Percentiles rank a stretch among this genome's conserved stretches.
These are phyloP conservation scores for Rallus limicola DNA, from an alignment of 2,113 vertebrate species.

Conservation along the genomic window DNA sequence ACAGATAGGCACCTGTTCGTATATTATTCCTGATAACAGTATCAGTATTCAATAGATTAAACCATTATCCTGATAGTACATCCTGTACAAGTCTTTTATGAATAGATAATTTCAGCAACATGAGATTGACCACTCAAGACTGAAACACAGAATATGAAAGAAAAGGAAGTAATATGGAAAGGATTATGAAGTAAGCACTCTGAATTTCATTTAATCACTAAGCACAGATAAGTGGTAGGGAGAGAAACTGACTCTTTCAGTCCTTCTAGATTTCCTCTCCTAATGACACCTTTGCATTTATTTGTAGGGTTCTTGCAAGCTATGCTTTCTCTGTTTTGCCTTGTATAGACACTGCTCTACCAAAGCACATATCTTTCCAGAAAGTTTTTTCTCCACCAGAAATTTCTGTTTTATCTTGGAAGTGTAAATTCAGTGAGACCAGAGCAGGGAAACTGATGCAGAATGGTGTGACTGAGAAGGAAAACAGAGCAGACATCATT, in stretches of 20 bases:
- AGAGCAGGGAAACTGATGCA: neutral
- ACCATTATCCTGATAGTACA: conserved; percentile 36
- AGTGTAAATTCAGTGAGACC: neutral
- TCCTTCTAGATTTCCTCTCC: neutral
- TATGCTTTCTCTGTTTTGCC: neutral
- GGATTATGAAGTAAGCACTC: neutral
- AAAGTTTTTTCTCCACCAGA: neutral
- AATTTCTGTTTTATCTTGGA: neutral
- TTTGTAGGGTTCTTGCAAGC: neutral
- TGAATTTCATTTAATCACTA: neutral
- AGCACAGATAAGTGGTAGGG: neutral
- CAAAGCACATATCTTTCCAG: neutral
- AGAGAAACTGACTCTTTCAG: neutral
- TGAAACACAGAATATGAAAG: neutral
- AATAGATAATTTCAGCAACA: neutral
- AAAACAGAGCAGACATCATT: neutral
- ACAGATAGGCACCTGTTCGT: neutral
- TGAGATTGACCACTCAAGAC: neutral
- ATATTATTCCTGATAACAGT: conserved; percentile 29
- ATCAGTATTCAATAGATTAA: conserved; percentile 42
- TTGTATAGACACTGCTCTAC: neutral
- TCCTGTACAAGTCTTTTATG: conserved; percentile 29
- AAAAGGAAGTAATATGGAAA: neutral
- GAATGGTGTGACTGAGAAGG: neutral
- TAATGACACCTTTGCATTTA: neutral